These are phyloP conservation scores for Lepidurus apus DNA, from an alignment of 1,140 invertebrate genomes.

Conservation along the genomic window DNA sequence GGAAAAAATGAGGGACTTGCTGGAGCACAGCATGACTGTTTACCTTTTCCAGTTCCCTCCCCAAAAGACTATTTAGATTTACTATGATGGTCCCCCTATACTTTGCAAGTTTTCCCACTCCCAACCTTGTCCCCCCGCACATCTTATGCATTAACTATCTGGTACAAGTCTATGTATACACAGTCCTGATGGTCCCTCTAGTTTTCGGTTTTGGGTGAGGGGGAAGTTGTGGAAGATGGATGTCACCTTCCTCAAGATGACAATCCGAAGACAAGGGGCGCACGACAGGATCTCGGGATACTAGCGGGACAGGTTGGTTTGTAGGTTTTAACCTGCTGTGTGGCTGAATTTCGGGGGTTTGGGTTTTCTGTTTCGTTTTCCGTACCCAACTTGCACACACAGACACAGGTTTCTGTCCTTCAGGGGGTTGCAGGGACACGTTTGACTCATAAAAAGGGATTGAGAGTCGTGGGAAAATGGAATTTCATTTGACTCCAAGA, in stretches of 20 bases:
- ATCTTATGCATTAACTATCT: too few relatives aligned
- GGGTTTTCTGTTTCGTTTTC: background rate
- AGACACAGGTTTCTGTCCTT: background rate
- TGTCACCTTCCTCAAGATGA: constrained; percentile 2
- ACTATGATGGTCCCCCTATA: background rate
- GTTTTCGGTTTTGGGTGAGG: too few relatives aligned
- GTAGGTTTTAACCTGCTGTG: constrained; percentile 17
- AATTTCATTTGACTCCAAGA: background rate
- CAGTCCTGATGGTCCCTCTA: too few relatives aligned
- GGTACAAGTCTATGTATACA: too few relatives aligned
- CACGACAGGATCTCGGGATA: background rate
- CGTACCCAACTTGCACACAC: background rate
- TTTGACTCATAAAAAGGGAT: constrained; percentile 9
- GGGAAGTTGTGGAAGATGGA: background rate
- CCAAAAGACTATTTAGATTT: constrained; percentile 14
- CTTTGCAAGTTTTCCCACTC: background rate
- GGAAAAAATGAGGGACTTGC: too few relatives aligned
- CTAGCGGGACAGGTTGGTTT: background rate
- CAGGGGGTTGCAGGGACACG: background rate
- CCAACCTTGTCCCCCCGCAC: background rate
- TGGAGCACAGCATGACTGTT: background rate
- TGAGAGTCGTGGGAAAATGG: constrained; percentile 17
- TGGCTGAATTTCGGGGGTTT: constrained; percentile 9
- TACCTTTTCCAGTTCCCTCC: background rate
- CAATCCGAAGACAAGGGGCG: constrained; percentile 17